A percentile compares a stretch with the other conserved stretches of the same genome.
Conservation (phyloP, 1,140 invertebrate genomes). For the Oncopodura yosiiana region DNA sequence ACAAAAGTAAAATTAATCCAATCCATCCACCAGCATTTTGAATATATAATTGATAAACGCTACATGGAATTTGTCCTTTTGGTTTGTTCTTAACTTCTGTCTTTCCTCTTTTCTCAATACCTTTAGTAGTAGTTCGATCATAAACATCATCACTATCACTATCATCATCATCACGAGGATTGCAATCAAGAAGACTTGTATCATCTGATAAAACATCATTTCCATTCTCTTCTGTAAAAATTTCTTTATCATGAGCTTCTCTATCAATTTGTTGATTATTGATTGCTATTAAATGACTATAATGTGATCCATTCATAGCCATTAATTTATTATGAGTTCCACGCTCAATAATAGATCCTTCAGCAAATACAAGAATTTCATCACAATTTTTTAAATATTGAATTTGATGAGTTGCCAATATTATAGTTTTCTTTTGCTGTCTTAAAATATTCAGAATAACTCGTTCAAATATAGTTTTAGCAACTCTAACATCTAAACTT, state of each 20-base stretch:
- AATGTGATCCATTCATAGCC: neutral
- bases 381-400: constrained; percentile 68
- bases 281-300: neutral
- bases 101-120: neutral
- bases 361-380: constrained; percentile 59
- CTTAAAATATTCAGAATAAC: constrained; percentile 70
- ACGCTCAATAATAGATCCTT: constrained; percentile 56
- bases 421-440: constrained; percentile 59
- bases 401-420: constrained; percentile 77
- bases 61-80: constrained; percentile 41
- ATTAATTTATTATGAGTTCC: constrained; percentile 53
- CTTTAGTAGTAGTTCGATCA: neutral
- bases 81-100: neutral
- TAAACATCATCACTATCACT: neutral
- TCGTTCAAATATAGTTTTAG: constrained; percentile 68
- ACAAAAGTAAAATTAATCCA: constrained; percentile 44
- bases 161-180: neutral
- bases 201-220: no score
- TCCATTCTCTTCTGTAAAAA: no score
- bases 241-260: no score
- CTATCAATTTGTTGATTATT: neutral
- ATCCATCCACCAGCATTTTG: constrained; percentile 50
- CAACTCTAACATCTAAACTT: constrained; percentile 77
- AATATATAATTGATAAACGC: constrained; percentile 50
- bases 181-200: constrained; percentile 18